These are phyloP conservation scores for Pampusana beccarii DNA, from an alignment of 2,113 vertebrate species.

Conservation along the genomic window DNA sequence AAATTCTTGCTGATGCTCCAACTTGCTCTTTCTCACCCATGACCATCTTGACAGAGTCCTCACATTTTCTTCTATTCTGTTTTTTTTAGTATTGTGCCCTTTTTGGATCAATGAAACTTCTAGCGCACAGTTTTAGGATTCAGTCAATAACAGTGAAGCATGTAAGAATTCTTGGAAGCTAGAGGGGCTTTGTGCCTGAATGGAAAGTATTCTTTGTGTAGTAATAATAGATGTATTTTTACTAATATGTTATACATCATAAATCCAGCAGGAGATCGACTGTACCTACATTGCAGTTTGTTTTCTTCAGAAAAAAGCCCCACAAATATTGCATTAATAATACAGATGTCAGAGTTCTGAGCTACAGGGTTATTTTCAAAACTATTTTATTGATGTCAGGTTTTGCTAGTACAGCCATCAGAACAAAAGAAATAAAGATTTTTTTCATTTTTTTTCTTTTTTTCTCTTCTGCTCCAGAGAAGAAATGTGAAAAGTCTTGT, in stretches of 20 bases:
- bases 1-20: background rate
- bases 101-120: background rate
- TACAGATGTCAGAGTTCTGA: background rate
- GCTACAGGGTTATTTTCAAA: background rate
- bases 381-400: background rate
- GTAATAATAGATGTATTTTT: background rate
- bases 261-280: background rate
- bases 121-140: background rate
- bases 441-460: too few species aligned
- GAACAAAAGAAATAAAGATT: background rate
- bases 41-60: background rate
- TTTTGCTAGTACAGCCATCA: background rate
- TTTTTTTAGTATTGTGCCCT: background rate
- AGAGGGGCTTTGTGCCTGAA: background rate
- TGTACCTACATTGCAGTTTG: background rate
- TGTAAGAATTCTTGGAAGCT: background rate
- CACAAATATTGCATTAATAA: background rate
- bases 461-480: background rate
- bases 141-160: background rate
- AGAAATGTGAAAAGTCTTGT: background rate
- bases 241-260: background rate
- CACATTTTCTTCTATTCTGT: accelerated
- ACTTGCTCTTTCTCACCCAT: background rate
- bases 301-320: background rate
- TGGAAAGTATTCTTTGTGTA: background rate